Conservation (phyloP, 2,113 vertebrate genomes). For the Dryoscopus gambensis region DNA sequence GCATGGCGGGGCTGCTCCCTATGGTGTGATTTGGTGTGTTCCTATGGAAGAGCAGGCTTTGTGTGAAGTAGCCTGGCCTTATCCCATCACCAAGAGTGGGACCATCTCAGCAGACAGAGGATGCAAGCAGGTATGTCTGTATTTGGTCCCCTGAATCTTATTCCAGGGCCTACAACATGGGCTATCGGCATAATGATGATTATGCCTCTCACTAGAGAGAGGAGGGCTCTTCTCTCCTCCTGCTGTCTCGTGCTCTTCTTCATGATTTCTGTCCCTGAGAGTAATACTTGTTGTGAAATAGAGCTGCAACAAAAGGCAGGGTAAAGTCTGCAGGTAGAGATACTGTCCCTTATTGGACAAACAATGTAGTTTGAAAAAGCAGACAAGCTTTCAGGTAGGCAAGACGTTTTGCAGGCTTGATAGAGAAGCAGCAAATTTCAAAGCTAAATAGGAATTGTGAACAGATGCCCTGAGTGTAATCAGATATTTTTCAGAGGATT, state of each 20-base stretch:
- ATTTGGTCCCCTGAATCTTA: neutral
- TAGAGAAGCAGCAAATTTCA: neutral
- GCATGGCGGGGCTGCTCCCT: neutral
- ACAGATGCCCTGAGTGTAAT: neutral
- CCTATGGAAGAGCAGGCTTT: neutral
- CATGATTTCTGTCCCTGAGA: neutral
- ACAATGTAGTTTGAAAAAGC: neutral
- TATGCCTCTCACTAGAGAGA: too few relatives aligned
- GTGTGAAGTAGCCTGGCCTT: neutral
- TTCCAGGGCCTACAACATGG: neutral
- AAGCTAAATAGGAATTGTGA: neutral
- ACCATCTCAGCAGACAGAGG: neutral
- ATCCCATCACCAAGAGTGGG: neutral
- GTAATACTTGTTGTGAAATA: neutral
- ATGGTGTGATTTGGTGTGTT: neutral
- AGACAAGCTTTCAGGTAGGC: neutral
- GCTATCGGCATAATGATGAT: neutral
- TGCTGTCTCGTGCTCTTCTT: neutral
- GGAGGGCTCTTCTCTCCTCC: neutral
- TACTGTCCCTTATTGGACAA: neutral
- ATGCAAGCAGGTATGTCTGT: neutral
- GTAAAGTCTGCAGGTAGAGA: neutral
- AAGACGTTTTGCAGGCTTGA: neutral
- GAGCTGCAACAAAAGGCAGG: neutral
- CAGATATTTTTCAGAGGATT: neutral